These are phyloP conservation scores for Thrips palmi DNA, from an alignment of 1,140 invertebrate genomes.

Conservation along the genomic window DNA sequence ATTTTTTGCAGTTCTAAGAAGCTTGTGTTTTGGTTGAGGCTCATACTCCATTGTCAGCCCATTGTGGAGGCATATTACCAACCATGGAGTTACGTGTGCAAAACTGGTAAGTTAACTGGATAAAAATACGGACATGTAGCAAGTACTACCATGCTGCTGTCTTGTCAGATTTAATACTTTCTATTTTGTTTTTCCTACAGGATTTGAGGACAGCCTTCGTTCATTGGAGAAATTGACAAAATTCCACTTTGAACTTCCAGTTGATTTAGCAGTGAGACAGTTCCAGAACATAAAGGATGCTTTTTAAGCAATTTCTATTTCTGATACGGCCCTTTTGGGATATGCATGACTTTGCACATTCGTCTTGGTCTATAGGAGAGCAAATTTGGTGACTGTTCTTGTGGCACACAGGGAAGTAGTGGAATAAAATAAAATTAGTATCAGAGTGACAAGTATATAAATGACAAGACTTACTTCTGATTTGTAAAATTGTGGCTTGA, in stretches of 20 bases:
- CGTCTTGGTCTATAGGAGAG: no score
- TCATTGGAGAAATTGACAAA: constrained; percentile 72
- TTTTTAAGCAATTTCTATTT: constrained; percentile 50
- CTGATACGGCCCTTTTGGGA: no score
- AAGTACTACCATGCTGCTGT: background rate
- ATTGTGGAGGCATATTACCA: constrained; percentile 82
- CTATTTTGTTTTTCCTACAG: constrained; percentile 31
- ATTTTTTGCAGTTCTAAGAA: constrained; percentile 54
- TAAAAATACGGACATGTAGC: no score
- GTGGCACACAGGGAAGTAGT: no score
- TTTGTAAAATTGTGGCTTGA: no score
- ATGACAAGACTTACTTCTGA: no score
- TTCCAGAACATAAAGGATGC: constrained; percentile 97
- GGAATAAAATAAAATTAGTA: no score
- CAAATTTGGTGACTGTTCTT: no score
- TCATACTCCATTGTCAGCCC: constrained; percentile 76
- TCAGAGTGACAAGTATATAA: no score
- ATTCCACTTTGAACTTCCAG: constrained; percentile 82
- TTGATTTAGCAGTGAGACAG: constrained; percentile 86
- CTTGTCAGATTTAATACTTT: constrained; percentile 6
- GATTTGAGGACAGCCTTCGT: constrained; percentile 87
- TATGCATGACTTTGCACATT: no score
- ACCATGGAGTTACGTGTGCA: constrained; percentile 85
- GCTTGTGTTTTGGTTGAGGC: constrained; percentile 79
- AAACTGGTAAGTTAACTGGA: constrained; percentile 48